Conservation (phyloP, 2,888 invertebrate genomes). For the Scaptomyza tumidula region DNA sequence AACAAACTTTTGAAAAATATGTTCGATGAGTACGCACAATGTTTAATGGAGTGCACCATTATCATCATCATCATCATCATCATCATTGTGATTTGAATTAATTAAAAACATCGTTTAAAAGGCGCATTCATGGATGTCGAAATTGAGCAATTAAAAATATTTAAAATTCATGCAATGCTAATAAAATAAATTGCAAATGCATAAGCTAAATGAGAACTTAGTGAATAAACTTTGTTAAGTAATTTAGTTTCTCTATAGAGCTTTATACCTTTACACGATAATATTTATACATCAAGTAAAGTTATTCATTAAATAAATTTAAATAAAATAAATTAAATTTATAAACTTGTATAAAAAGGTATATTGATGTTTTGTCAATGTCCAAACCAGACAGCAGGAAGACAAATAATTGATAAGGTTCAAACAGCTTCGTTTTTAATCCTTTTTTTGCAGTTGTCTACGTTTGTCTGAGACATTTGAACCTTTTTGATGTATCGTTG, state of each 20-base stretch:
- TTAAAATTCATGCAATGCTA: constrained; percentile 1
- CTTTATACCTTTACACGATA: background rate
- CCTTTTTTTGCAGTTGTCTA: too few relatives aligned
- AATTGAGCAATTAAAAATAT: background rate
- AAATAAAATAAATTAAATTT: too few relatives aligned
- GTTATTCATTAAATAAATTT: background rate
- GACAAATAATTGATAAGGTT: background rate
- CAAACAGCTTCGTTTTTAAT: background rate
- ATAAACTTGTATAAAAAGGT: background rate
- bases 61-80: background rate
- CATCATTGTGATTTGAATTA: background rate
- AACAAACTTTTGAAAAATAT: background rate
- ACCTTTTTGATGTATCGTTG: too few relatives aligned
- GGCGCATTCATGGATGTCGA: background rate
- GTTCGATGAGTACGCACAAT: too few relatives aligned
- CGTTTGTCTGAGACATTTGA: too few relatives aligned
- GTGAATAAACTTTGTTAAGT: background rate
- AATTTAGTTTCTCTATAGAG: background rate
- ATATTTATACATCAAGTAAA: background rate
- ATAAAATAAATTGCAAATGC: background rate
- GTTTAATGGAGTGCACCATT: constrained; percentile 1
- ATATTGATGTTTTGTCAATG: background rate
- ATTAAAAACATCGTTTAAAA: constrained; percentile 3
- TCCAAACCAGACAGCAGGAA: background rate
- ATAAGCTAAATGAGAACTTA: background rate